Evolutionary conservation across 1,140 invertebrate genomes (phyloP).

Genomic region (Bilobella aurantiaca): DNA sequence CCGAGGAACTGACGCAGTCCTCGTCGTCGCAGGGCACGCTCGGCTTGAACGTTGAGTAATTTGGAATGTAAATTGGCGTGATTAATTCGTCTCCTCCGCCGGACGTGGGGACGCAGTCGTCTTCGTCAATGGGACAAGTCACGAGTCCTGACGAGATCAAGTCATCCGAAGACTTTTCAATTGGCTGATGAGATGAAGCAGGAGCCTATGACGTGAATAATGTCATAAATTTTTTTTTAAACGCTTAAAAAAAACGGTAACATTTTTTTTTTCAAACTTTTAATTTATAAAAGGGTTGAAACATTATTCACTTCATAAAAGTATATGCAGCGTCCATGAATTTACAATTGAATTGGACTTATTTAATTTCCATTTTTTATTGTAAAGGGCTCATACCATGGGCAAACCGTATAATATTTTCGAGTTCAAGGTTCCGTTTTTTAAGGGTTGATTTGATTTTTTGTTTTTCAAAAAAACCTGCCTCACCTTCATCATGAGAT

Average conservation of each 20-base stretch:
- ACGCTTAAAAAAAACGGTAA: too few species aligned
- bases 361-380: too few species aligned
- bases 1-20: conserved; percentile 27
- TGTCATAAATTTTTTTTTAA: background rate
- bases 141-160: background rate
- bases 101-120: conserved; percentile 72
- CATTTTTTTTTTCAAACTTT: too few species aligned
- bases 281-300: too few species aligned
- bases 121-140: conserved; percentile 49
- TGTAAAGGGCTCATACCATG: too few species aligned
- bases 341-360: too few species aligned
- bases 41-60: conserved; percentile 36
- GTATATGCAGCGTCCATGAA: background rate
- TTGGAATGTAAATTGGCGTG: conserved; percentile 78
- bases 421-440: too few species aligned
- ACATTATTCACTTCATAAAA: background rate
- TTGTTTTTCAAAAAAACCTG: too few species aligned
- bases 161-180: background rate
- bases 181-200: background rate
- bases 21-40: conserved; percentile 51
- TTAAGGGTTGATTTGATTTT: too few species aligned
- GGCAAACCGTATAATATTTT: too few species aligned
- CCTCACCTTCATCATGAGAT: conserved; percentile 9
- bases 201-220: background rate
- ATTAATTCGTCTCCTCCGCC: conserved; percentile 68